Base-by-base conservation (phyloP, 2,888 invertebrate species). In the Drosophila histrio region DNA sequence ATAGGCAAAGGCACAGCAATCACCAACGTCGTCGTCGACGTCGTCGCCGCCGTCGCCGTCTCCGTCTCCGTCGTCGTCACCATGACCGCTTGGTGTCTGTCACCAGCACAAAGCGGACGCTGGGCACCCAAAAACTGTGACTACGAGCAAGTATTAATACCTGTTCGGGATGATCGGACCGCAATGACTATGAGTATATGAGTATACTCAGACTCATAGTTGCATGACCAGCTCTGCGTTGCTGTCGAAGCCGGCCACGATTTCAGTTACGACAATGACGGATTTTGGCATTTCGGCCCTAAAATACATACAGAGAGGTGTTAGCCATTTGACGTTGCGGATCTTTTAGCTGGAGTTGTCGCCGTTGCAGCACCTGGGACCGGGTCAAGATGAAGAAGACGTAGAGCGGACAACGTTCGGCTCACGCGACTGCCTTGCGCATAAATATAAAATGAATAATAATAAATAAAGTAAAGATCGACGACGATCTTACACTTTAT, bases 161-260 rank as follows among this genome's bases (percentile, higher is more conserved):
- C 81, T 83, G 81, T 81, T 81, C 78, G 79, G 83, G 81, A 83
- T 81, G 81, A 83, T 83, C 83, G 78, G 76, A 57, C 62, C 68
- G 50, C 61, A 70, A 52, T 70, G 60, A 65, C 65, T 56, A 57
- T 21, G 32, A 1, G 22, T 9, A 15, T n/a, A n/a, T 28, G 28
- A 15, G 32, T 38, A 21, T 50, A 50, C 21, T 11, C 21, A 34
- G 7, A 56, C 30, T 19, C 46, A 30, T 72, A 67, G 79, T 79
- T 80, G 80, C 80, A 80, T 80, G 80, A 80, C 80, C 78, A 80
- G 82, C 72, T 82, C 71, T 34, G 46, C 54, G 53, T 32, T 38
- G 57, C 13, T 52, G 58, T 47, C 50, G 32, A 43, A 59, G 74
- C 72, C 41, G 68, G 75, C 67, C 76, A 71, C 77, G 71, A 73